Conservation (phyloP, 2,797 vertebrate genomes). For the Oryzias sinensis region DNA sequence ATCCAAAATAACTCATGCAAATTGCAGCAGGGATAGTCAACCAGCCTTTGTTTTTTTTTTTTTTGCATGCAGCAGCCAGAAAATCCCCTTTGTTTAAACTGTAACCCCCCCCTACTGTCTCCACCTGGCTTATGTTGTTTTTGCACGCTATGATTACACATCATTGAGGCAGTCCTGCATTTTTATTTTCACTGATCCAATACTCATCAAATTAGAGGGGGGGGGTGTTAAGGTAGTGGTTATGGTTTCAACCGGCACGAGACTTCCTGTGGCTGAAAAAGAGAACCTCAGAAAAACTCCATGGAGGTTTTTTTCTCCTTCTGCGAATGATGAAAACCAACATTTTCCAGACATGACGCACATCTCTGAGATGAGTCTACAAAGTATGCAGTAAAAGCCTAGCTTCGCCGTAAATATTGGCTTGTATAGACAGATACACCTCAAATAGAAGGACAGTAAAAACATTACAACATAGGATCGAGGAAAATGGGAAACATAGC, state of each 20-base stretch:
- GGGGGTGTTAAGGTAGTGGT: constrained; percentile 32
- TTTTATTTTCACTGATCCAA: constrained; percentile 66
- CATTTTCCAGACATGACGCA: constrained; percentile 56
- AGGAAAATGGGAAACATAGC: neutral
- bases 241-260: constrained; percentile 52
- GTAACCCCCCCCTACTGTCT: neutral
- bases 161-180: constrained; percentile 58
- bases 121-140: constrained; percentile 33
- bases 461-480: neutral
- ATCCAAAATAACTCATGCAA: constrained; percentile 4
- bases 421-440: constrained; percentile 17
- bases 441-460: constrained; percentile 4
- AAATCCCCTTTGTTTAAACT: neutral
- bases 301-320: constrained; percentile 18
- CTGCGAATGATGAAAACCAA: constrained; percentile 56
- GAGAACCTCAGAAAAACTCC: constrained; percentile 30
- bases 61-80: neutral
- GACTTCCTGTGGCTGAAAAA: constrained; percentile 56
- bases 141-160: constrained; percentile 59
- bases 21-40: neutral
- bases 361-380: constrained; percentile 43
- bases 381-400: constrained; percentile 40
- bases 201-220: constrained; percentile 54
- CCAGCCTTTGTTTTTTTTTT: neutral
- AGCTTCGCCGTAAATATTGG: neutral